A percentile compares a stretch with the other conserved stretches of the same genome.
Conservation (phyloP, 1,140 invertebrate genomes). For the Condylostylus longicornis region DNA sequence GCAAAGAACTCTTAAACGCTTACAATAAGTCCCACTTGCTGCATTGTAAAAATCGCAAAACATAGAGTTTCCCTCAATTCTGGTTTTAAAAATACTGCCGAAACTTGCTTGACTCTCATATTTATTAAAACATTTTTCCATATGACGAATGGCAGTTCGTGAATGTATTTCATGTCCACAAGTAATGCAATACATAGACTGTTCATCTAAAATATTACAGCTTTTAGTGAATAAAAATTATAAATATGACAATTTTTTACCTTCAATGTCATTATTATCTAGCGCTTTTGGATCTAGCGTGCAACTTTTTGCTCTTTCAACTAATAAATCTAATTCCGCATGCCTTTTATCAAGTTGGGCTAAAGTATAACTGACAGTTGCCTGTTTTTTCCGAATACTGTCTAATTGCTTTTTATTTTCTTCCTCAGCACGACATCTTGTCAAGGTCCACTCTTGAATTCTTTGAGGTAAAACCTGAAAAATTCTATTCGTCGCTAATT, state of each 20-base stretch:
- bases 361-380: slow-evolving; percentile 56
- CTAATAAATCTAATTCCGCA: slow-evolving; percentile 62
- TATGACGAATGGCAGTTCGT: slow-evolving; percentile 76
- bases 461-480: slow-evolving; percentile 77
- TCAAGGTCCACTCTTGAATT: slow-evolving; percentile 90
- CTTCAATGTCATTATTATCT: slow-evolving; percentile 39
- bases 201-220: too few species aligned
- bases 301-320: slow-evolving; percentile 57
- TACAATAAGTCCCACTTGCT: slow-evolving; percentile 84
- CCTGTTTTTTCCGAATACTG: slow-evolving; percentile 61
- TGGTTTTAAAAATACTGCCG: slow-evolving; percentile 83
- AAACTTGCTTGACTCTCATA: slow-evolving; percentile 96
- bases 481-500: slow-evolving; percentile 72
- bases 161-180: slow-evolving; percentile 89
- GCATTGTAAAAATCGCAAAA: slow-evolving; percentile 96
- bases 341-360: slow-evolving; percentile 63
- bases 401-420: slow-evolving; percentile 71
- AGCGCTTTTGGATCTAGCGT: slow-evolving; percentile 46
- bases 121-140: slow-evolving; percentile 93
- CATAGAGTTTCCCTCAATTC: slow-evolving; percentile 85
- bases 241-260: too few species aligned
- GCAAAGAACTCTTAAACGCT: slow-evolving; percentile 84
- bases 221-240: too few species aligned
- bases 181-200: slow-evolving; percentile 88
- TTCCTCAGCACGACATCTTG: slow-evolving; percentile 74